Percentiles rank a stretch among this genome's conserved stretches.
Conservation (phyloP, 2,797 vertebrate species). For the Neopelma chrysocephalum region DNA sequence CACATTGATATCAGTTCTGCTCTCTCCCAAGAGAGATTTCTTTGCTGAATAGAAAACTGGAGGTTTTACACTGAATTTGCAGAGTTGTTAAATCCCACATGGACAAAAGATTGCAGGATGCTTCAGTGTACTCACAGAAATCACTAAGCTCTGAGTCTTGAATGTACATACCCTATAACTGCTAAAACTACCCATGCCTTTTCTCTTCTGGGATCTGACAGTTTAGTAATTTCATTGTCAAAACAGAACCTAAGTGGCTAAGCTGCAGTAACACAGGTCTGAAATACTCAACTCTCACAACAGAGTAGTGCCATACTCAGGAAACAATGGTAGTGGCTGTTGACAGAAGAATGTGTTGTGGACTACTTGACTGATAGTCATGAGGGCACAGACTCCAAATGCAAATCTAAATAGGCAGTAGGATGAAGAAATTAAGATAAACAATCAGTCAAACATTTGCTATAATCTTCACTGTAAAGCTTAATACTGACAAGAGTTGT, state of each 20-base stretch:
- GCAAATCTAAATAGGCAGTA: background rate
- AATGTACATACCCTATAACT: background rate
- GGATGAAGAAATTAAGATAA: background rate
- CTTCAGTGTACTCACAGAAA: background rate
- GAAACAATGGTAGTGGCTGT: background rate
- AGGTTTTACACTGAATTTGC: background rate
- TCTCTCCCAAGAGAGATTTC: background rate
- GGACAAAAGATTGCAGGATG: background rate
- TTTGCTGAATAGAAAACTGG: background rate
- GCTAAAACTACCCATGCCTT: background rate
- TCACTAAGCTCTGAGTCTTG: background rate
- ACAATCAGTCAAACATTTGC: background rate
- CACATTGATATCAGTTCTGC: background rate
- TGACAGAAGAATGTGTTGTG: background rate
- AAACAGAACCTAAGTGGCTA: background rate
- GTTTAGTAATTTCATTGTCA: background rate
- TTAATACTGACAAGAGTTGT: background rate
- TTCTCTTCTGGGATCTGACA: background rate
- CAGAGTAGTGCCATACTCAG: background rate
- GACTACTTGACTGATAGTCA: background rate
- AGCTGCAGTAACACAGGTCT: background rate
- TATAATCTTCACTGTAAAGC: background rate
- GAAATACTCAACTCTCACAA: background rate
- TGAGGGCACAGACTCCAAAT: background rate
- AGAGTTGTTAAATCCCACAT: background rate